These are phyloP conservation scores for Centropus bengalensis DNA, from an alignment of 2,113 vertebrate genomes.

Conservation along the genomic window DNA sequence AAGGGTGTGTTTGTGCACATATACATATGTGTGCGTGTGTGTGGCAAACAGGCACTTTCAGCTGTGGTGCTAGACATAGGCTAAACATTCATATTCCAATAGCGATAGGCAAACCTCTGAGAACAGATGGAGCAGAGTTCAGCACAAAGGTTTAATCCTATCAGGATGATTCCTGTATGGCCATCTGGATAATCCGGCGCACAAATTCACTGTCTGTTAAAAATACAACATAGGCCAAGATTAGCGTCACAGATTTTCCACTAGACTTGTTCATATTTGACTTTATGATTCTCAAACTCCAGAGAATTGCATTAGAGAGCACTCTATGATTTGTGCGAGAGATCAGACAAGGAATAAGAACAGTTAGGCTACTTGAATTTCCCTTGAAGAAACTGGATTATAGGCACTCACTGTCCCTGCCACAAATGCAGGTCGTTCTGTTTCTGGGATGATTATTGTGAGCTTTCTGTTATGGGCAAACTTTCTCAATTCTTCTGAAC, in stretches of 20 bases:
- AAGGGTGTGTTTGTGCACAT: neutral
- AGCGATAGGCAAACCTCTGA: slow-evolving; percentile 70
- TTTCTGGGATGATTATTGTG: slow-evolving; percentile 25
- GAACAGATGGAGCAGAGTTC: slow-evolving; percentile 93
- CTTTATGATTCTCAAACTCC: slow-evolving; percentile 77
- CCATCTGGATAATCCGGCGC: slow-evolving; percentile 94
- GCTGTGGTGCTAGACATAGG: slow-evolving; percentile 34
- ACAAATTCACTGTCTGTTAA: slow-evolving; percentile 91
- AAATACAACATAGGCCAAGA: slow-evolving; percentile 88
- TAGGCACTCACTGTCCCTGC: slow-evolving; percentile 24
- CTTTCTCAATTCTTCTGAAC: slow-evolving; percentile 45
- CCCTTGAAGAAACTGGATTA: slow-evolving; percentile 83
- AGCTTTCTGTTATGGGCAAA: slow-evolving; percentile 41
- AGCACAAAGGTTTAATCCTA: slow-evolving; percentile 96
- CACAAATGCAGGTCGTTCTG: slow-evolving; percentile 63
- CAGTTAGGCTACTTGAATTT: slow-evolving; percentile 68
- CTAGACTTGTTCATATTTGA: slow-evolving; percentile 87
- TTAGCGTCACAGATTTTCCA: slow-evolving; percentile 90
- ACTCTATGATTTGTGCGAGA: slow-evolving; percentile 70
- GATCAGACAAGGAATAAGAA: slow-evolving; percentile 78
- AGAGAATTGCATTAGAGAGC: slow-evolving; percentile 84
- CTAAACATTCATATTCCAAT: slow-evolving; percentile 75
- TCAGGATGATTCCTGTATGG: slow-evolving; percentile 94
- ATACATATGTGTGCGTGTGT: neutral
- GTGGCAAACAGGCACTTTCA: slow-evolving; percentile 11